Conservation (phyloP, 2,888 invertebrate genomes). For the Leptodirus hochenwartii region DNA sequence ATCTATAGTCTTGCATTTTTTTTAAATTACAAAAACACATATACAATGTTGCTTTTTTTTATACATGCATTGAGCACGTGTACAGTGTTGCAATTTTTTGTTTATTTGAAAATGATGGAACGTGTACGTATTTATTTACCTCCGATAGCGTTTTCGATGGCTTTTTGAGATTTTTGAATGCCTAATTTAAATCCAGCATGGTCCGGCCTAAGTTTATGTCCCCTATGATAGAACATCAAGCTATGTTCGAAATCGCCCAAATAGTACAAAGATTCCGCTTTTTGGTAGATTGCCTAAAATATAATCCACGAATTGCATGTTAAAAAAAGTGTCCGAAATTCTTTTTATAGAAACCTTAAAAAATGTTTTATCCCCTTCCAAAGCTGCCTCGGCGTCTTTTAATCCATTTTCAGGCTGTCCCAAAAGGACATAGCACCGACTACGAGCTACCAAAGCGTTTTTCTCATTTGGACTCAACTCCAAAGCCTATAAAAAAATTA, state of each 20-base stretch:
- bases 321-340: too few relatives aligned
- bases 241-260: constrained; percentile 87
- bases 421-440: constrained; percentile 71
- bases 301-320: too few relatives aligned
- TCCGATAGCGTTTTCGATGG: constrained; percentile 81
- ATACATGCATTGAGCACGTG: too few relatives aligned
- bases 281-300: constrained; percentile 71
- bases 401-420: constrained; percentile 72
- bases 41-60: too few relatives aligned
- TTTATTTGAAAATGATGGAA: too few relatives aligned
- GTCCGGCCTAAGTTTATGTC: constrained; percentile 68
- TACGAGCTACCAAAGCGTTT: constrained; percentile 71
- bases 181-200: constrained; percentile 58
- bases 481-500: constrained; percentile 48
- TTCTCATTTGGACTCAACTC: constrained; percentile 72
- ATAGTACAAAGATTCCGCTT: constrained; percentile 83
- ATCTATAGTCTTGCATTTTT: too few relatives aligned
- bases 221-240: constrained; percentile 79
- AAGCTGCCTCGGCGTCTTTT: constrained; percentile 66
- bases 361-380: constrained; percentile 52
- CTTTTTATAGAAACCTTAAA: too few relatives aligned
- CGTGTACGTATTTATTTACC: constrained; percentile 13
- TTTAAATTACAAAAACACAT: too few relatives aligned
- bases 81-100: constrained; percentile 9
- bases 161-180: constrained; percentile 85